Percentiles rank a stretch among this genome's conserved stretches.
phyloP scores from a whole-genome alignment of 1,140 invertebrate species.

The Brachionus rotundiformis region DNA sequence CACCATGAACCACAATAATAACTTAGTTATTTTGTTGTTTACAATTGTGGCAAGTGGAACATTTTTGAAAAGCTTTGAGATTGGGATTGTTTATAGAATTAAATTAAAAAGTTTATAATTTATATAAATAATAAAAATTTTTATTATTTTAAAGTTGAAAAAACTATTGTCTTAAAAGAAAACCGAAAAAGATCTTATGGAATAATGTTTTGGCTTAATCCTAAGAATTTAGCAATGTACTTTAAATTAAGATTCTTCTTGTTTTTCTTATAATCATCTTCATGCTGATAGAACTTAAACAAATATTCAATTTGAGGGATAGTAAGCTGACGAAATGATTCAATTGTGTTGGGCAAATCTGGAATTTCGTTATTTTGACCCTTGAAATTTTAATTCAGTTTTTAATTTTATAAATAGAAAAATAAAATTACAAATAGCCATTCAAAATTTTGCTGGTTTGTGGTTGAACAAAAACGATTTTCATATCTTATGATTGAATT shows the following conservation, averaged over 20 bases:
- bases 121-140: background rate
- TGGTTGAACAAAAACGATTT: background rate
- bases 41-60: background rate
- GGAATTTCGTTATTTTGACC: background rate
- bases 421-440: conserved; percentile 7
- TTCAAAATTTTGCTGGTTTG: background rate
- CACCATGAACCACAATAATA: conserved; percentile 48
- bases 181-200: background rate
- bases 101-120: conserved; percentile 2
- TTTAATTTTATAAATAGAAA: background rate
- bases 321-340: background rate
- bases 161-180: background rate
- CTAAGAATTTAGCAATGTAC: background rate
- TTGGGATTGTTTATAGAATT: background rate
- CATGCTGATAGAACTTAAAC: background rate
- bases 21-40: background rate
- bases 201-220: background rate
- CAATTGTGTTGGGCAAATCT: background rate
- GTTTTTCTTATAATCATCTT: background rate
- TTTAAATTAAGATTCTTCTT: conserved; percentile 2
- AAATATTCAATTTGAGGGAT: background rate
- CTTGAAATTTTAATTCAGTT: background rate
- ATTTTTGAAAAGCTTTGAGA: conserved; percentile 9
- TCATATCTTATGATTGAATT: background rate
- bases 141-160: background rate